phyloP scores from a whole-genome alignment of 2,113 vertebrate species.

The Ammospiza caudacuta region DNA sequence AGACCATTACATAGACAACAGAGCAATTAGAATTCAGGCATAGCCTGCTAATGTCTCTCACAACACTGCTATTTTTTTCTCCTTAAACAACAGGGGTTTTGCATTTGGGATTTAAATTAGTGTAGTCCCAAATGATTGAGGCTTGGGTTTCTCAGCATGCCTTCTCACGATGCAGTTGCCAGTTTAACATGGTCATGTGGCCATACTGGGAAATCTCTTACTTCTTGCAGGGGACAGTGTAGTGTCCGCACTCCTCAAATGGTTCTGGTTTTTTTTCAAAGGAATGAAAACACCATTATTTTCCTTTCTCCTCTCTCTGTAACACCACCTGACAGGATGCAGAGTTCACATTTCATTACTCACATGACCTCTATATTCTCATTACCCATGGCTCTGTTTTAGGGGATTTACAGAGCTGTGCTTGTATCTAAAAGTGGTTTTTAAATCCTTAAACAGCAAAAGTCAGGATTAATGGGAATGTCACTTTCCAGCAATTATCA shows the following conservation, averaged over 20 bases:
- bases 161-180: background rate
- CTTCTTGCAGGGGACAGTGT: background rate
- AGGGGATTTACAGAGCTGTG: constrained; percentile 5
- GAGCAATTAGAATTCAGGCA: background rate
- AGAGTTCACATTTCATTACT: background rate
- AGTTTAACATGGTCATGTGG: background rate
- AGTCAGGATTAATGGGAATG: constrained; percentile 7
- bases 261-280: background rate
- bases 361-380: constrained; percentile 41
- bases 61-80: background rate
- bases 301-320: background rate
- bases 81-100: background rate
- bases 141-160: background rate
- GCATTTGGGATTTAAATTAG: background rate
- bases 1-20: background rate
- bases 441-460: background rate
- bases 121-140: background rate
- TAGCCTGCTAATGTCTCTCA: background rate
- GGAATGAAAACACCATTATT: background rate
- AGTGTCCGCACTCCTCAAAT: background rate
- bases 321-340: constrained; percentile 41
- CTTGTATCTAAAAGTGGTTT: background rate
- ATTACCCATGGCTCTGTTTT: background rate
- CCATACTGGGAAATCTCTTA: background rate
- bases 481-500: background rate